phyloP scores from a whole-genome alignment of 2,113 vertebrate species.

The Argyrosomus japonicus region DNA sequence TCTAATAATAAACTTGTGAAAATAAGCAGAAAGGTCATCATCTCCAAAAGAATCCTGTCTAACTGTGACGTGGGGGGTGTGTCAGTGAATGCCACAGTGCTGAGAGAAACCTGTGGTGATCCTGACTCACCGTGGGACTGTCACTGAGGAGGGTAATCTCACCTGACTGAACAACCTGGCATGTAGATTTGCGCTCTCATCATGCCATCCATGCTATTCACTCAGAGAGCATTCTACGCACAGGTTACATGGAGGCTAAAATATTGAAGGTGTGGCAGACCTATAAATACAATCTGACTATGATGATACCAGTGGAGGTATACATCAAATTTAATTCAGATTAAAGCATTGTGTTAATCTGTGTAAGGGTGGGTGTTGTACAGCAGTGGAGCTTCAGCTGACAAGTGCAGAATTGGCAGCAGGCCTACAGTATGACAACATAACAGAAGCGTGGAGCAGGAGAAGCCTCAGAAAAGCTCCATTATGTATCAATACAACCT shows the following conservation, averaged over 20 bases:
- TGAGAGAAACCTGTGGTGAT: conserved; percentile 24
- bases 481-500: not conserved
- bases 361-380: not conserved
- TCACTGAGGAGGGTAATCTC: not conserved
- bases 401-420: conserved; percentile 4
- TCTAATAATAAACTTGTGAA: not conserved
- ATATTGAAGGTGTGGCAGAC: conserved; percentile 31
- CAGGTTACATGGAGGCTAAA: not conserved
- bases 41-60: conserved; percentile 36
- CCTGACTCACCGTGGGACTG: conserved; percentile 48
- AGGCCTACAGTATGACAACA: conserved; percentile 1
- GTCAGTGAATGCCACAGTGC: conserved; percentile 49
- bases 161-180: conserved; percentile 27
- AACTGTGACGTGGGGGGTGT: conserved; percentile 52
- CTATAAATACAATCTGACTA: not conserved
- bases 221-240: not conserved
- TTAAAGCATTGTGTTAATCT: not conserved
- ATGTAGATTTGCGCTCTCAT: conserved; percentile 4
- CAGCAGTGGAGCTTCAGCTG: conserved; percentile 1
- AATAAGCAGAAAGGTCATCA: conserved; percentile 13
- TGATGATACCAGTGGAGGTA: not conserved
- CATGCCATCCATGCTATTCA: conserved; percentile 19
- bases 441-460: not conserved
- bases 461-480: not conserved
- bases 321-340: not conserved